A percentile compares a stretch with the other conserved stretches of the same genome.
Conservation (phyloP, 1,140 invertebrate genomes). For the Brachionus rubens region DNA sequence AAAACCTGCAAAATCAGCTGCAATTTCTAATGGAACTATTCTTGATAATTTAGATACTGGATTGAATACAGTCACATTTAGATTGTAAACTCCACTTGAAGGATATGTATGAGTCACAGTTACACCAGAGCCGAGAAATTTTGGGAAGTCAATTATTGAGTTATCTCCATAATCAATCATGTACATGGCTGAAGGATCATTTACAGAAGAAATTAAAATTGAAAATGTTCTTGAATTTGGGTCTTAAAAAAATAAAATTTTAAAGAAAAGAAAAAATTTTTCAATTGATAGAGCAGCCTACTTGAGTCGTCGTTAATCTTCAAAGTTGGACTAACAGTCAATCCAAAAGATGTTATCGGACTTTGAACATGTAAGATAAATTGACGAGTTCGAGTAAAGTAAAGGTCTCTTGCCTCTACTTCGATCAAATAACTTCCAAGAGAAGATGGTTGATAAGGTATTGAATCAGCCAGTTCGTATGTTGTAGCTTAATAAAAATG, state of each 20-base stretch:
- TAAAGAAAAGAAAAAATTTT: neutral
- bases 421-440: neutral
- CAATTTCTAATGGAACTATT: too few relatives aligned
- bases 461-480: neutral
- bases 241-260: neutral
- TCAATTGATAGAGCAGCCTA: too few relatives aligned
- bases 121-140: neutral
- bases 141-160: neutral
- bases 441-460: neutral
- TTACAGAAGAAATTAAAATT: too few relatives aligned
- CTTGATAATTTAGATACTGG: neutral
- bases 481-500: neutral
- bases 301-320: conserved; percentile 14
- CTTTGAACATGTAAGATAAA: neutral
- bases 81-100: neutral
- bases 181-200: neutral
- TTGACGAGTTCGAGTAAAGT: neutral
- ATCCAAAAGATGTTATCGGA: neutral
- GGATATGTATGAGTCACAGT: neutral
- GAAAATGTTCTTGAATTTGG: neutral
- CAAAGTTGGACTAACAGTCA: neutral
- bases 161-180: conserved; percentile 18
- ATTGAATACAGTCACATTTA: neutral
- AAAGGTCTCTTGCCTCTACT: neutral
- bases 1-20: conserved; percentile 16